These are phyloP conservation scores for Pheosia tremula DNA, from an alignment of 2,888 invertebrate species.

Conservation along the genomic window DNA sequence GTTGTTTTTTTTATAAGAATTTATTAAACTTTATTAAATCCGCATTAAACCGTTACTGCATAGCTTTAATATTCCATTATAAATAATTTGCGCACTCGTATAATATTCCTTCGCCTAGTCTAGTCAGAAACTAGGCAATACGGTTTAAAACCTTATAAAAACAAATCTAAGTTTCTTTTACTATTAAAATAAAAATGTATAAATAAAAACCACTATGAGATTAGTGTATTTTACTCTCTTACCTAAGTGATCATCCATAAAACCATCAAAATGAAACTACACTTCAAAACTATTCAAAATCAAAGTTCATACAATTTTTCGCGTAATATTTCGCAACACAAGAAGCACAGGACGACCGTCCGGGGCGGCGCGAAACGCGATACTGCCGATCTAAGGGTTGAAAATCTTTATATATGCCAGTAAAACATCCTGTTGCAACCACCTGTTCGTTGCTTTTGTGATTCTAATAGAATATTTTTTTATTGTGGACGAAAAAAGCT, in stretches of 20 bases:
- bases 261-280: constrained; percentile 6
- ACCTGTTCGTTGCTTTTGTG: constrained; percentile 36
- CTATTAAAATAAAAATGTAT: too few relatives aligned
- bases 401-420: constrained; percentile 41
- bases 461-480: neutral
- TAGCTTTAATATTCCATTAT: too few relatives aligned
- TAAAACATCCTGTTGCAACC: constrained; percentile 33
- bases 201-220: too few relatives aligned
- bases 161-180: too few relatives aligned
- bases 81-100: too few relatives aligned
- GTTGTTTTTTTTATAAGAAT: too few relatives aligned
- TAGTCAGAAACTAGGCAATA: too few relatives aligned
- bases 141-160: too few relatives aligned
- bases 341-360: constrained; percentile 28
- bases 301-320: constrained; percentile 19
- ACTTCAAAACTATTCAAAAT: constrained; percentile 11
- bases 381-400: constrained; percentile 40
- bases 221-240: neutral
- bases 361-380: constrained; percentile 28
- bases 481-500: neutral
- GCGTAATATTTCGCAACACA: constrained; percentile 17
- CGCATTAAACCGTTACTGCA: too few relatives aligned
- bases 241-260: constrained; percentile 16
- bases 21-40: too few relatives aligned
- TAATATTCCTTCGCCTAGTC: too few relatives aligned